A percentile compares a stretch with the other conserved stretches of the same genome.
Conservation (phyloP, 2,113 vertebrate genomes). For the Loxodonta africana region DNA sequence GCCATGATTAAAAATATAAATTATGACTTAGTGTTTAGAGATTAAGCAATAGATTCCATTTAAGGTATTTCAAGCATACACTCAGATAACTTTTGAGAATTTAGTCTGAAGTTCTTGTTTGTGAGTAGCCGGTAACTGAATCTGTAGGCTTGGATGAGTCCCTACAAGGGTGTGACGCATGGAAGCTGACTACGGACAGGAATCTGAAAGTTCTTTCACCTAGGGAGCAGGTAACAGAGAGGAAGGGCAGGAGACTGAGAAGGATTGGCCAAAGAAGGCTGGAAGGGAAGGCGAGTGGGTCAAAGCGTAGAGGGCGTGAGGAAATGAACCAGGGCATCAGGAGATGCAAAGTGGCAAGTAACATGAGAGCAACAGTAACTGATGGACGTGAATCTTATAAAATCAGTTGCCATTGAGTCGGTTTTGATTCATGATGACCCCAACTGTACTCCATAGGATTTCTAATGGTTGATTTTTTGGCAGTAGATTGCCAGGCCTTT, state of each 20-base stretch:
- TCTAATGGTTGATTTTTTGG: not conserved
- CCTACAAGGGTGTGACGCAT: not conserved
- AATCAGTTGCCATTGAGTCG: not conserved
- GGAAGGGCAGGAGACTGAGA: not conserved
- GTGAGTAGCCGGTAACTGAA: not conserved
- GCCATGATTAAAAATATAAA: not conserved
- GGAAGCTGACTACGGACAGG: not conserved
- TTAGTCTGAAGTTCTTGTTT: not conserved
- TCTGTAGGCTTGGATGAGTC: not conserved
- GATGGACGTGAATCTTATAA: not conserved
- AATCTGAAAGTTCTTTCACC: not conserved
- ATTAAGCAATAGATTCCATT: not conserved
- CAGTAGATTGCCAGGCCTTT: not conserved
- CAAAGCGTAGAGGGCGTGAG: fast-evolving
- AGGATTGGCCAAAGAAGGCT: not conserved
- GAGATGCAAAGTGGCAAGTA: too few relatives aligned
- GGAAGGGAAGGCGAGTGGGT: not conserved
- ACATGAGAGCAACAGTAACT: not conserved
- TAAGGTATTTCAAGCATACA: not conserved
- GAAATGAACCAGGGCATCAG: fast-evolving
- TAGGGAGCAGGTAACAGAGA: not conserved
- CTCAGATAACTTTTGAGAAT: not conserved
- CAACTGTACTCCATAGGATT: not conserved
- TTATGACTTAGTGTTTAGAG: not conserved
- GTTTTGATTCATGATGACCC: not conserved